phyloP scores from a whole-genome alignment of 2,113 vertebrate genomes.

The Pangasianodon gigas region DNA sequence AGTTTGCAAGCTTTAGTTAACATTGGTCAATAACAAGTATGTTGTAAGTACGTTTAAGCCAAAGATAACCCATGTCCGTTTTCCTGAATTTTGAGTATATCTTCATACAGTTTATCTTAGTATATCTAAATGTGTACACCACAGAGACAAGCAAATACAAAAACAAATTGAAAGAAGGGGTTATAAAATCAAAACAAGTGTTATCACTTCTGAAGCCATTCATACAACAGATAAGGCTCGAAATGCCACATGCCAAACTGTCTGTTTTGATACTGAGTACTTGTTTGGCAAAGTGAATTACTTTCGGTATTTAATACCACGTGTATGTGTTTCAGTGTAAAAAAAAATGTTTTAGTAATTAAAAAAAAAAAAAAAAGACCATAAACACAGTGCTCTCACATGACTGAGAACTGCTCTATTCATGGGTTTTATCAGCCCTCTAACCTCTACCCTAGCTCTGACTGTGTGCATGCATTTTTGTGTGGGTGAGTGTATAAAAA shows the following conservation, averaged over 20 bases:
- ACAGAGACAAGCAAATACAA: not conserved
- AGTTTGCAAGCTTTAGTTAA: not conserved
- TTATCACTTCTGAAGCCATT: not conserved
- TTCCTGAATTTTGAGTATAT: not conserved
- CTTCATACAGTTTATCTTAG: not conserved
- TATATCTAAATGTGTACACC: not conserved
- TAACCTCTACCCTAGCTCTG: constrained; percentile 39
- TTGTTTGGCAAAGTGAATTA: not conserved
- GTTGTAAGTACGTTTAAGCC: not conserved
- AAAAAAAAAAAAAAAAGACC: not conserved
- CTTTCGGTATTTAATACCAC: not conserved
- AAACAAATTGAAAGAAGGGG: not conserved
- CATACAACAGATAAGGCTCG: not conserved
- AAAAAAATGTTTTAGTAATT: not conserved
- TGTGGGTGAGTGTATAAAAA: constrained; percentile 42
- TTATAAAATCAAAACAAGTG: not conserved
- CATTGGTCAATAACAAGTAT: not conserved
- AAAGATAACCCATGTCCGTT: not conserved
- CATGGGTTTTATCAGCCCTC: constrained; percentile 40
- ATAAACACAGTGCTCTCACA: constrained; percentile 35
- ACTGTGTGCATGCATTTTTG: constrained; percentile 14
- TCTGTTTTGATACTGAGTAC: not conserved
- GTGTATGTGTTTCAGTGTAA: too few species aligned
- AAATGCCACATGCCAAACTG: not conserved
- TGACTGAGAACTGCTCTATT: constrained; percentile 48